Evolutionary conservation across 1,140 invertebrate species (phyloP), one percentile per base, ranked within the genome.

Genomic region (Ctenoplectra terminalis): DNA sequence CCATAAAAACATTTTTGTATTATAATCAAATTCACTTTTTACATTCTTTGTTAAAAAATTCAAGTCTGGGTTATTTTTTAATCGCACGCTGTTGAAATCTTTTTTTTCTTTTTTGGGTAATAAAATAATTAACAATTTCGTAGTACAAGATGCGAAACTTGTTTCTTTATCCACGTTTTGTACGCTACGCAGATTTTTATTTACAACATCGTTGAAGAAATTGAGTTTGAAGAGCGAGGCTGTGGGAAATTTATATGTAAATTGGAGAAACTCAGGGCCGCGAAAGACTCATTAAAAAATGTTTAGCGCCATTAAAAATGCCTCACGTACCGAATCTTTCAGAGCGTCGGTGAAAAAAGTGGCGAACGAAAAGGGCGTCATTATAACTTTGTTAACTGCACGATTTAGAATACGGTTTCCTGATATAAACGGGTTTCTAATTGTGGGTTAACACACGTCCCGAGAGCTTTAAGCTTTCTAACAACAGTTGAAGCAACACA

Each of bases 261-360:
- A 72, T 72, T 40, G 52, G 15, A 52, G 26, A 23, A 58, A 56
- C 9, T 3, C 3, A 9, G 26, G 9, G 23, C 5, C 37, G 70
- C 26, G n/a, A 4, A 23, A 29, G 4, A 6, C 52, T 58, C 70
- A 37, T 43, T 40, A 23, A 31, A 72, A 72, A 31, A 58, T 5
- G 17, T 48, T 67, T 48, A 67, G 43, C 43, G 64, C 17, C 26
- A 46, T 67, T 67, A 67, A 48, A 67, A 67, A 67, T 67, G 43
- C 15, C 26, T 48, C 64, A 17, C 13, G 15, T 13, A 23, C 31
- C 11, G 20, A 20, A 29, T 31, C 34, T 71, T 71, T 26, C 13
- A 20, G 46, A 34, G 8, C 9, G n/a, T 48, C 29, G 31, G 23
- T 0, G n/a, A n/a, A 40, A 71, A 26, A 37, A n/a, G 15, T 17